Evolutionary conservation across 2,888 invertebrate genomes (phyloP).

Genomic region (Sphaeridia pumilis): DNA sequence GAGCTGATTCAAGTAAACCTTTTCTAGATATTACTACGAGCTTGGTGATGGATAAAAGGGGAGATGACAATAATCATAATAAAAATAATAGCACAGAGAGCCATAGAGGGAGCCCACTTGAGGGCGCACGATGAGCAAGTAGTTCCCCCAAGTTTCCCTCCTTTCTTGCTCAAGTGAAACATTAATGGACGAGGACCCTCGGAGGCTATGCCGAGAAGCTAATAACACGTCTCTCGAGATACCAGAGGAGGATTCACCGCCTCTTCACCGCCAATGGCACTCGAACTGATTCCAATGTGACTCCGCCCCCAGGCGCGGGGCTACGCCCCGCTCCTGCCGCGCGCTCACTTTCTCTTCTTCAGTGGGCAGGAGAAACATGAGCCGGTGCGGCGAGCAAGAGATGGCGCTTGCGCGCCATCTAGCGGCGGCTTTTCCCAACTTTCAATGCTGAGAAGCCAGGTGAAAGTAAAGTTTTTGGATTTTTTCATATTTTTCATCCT

Average conservation of each 20-base stretch:
- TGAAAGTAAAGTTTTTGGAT: too few relatives aligned
- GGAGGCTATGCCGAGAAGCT: conserved; percentile 36
- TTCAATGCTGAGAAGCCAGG: too few relatives aligned
- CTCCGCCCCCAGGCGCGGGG: too few relatives aligned
- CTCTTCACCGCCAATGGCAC: conserved; percentile 32
- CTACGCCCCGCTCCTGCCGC: too few relatives aligned
- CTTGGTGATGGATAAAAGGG: conserved; percentile 9
- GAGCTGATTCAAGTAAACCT: neutral
- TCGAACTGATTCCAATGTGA: conserved; percentile 24
- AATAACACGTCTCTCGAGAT: conserved; percentile 37
- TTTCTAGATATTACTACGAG: neutral
- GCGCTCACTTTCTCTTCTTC: neutral
- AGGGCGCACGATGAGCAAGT: conserved; percentile 31
- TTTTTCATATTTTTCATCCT: too few relatives aligned
- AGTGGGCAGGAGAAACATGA: neutral
- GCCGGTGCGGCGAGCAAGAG: too few relatives aligned
- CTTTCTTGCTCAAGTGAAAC: conserved; percentile 36
- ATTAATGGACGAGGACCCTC: conserved; percentile 36
- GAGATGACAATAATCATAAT: conserved; percentile 22
- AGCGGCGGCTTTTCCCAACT: too few relatives aligned
- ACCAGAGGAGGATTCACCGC: conserved; percentile 35
- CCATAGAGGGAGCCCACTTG: too few relatives aligned
- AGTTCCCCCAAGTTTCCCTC: conserved; percentile 36
- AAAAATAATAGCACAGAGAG: too few relatives aligned
- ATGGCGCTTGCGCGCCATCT: too few relatives aligned